Evolutionary conservation across 2,797 vertebrate genomes (phyloP), one percentile per base, ranked within the genome.

Genomic region (Nasua narica): DNA sequence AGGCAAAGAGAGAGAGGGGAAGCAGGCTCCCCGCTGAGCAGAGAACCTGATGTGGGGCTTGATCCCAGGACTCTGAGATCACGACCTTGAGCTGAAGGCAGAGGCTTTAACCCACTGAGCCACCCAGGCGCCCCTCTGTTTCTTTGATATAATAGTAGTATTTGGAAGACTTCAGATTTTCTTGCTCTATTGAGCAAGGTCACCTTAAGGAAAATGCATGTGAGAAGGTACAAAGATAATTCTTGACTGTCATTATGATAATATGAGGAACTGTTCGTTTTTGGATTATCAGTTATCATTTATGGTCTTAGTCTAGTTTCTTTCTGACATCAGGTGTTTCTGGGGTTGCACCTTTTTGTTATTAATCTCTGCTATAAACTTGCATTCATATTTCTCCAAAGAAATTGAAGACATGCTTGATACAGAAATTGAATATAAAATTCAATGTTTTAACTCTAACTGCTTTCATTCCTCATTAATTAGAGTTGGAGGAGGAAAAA

Each of bases 391-490:
- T 77, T 83, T 86, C 54, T 48, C 87, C 56, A 92, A 93, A 84
- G 56, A 94, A 85, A 84, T n/a, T 50, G 21, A 84, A 77, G 56
- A 32, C 40, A 96, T 58, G 35, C 29, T 88, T 85, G 52, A 79
- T 37, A 78, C 1, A 90, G 56, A 91, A 74, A 67, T 81, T 95
- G 43, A 84, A 54, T 60, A 46, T 70, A 89, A 90, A 95, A 46
- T 92, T 86, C 27, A 96, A 2, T 79, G 65, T 78, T 97, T 94
- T 60, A 91, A 50, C 93, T 91, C 52, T 87, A 32, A 81, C 19
- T 88, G 14, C 2, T 37, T 89, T 70, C 32, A 46, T 6, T 69
- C 7, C 65, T 92, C 46, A 77, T 27, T 76, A 7, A 35, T 90
- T 48, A 29, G 65, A 27, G 83, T 79, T 91, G 58, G 72, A 78